Evolutionary conservation across 2,113 vertebrate genomes (phyloP).

Genomic region (Vanacampus margaritifer): DNA sequence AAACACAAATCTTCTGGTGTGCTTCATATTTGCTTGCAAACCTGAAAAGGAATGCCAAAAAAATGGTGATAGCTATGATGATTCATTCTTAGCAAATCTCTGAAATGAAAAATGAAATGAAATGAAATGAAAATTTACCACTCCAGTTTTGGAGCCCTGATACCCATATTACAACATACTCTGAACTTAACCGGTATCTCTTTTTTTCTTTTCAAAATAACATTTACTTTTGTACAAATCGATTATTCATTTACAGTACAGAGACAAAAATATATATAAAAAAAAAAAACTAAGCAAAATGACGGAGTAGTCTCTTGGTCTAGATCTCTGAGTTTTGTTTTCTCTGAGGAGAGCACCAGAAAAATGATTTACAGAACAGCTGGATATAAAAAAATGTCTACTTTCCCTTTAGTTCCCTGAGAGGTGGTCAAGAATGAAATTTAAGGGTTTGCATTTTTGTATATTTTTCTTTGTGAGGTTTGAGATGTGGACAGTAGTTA

Average conservation of each 20-base stretch:
- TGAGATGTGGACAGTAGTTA: neutral
- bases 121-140: neutral
- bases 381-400: neutral
- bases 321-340: neutral
- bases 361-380: constrained; percentile 6
- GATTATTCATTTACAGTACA: neutral
- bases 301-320: neutral
- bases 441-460: constrained; percentile 19
- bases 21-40: neutral
- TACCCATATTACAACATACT: neutral
- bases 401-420: constrained; percentile 29
- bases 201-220: neutral
- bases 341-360: neutral
- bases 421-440: constrained; percentile 18
- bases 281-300: neutral
- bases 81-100: neutral
- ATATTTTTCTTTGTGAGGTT: constrained; percentile 16
- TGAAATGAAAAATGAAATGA: too few species aligned
- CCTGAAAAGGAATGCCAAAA: constrained; percentile 7
- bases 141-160: neutral
- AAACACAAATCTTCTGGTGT: constrained; percentile 2
- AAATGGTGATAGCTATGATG: neutral
- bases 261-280: neutral
- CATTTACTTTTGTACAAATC: neutral
- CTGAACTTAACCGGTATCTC: neutral